phyloP scores from a whole-genome alignment of 2,888 invertebrate genomes.

The Selenia dentaria region DNA sequence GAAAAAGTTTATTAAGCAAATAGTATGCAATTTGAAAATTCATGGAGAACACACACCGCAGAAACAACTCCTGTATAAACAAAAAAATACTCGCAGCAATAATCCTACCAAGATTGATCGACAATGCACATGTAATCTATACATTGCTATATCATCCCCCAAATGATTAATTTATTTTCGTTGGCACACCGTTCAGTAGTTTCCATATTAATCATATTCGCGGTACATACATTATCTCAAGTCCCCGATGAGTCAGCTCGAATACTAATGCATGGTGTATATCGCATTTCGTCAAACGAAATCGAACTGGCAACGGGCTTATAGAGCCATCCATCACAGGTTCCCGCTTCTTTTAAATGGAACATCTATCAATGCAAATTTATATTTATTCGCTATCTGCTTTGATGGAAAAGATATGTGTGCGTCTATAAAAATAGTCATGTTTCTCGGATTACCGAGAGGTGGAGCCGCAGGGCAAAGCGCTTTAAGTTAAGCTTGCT shows the following conservation, averaged over 20 bases:
- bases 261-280: slow-evolving; percentile 75
- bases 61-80: too few relatives aligned
- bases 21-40: too few relatives aligned
- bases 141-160: slow-evolving; percentile 14
- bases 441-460: too few relatives aligned
- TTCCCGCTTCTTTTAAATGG: slow-evolving; percentile 62
- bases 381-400: slow-evolving; percentile 47
- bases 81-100: too few relatives aligned
- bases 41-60: too few relatives aligned
- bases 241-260: slow-evolving; percentile 64
- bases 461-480: too few relatives aligned
- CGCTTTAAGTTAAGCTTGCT: too few relatives aligned
- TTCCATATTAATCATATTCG: slow-evolving; percentile 24
- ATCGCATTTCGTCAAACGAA: slow-evolving; percentile 76
- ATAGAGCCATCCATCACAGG: slow-evolving; percentile 67
- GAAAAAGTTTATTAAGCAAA: too few relatives aligned
- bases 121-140: slow-evolving; percentile 1
- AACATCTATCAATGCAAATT: slow-evolving; percentile 69
- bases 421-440: neutral
- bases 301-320: slow-evolving; percentile 53
- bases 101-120: neutral
- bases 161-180: slow-evolving; percentile 20
- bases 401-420: slow-evolving; percentile 6
- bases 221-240: slow-evolving; percentile 47
- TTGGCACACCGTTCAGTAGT: slow-evolving; percentile 19